These are phyloP conservation scores for Sinodicranocentrus sp. DNA, from an alignment of 2,888 invertebrate species.

Conservation along the genomic window DNA sequence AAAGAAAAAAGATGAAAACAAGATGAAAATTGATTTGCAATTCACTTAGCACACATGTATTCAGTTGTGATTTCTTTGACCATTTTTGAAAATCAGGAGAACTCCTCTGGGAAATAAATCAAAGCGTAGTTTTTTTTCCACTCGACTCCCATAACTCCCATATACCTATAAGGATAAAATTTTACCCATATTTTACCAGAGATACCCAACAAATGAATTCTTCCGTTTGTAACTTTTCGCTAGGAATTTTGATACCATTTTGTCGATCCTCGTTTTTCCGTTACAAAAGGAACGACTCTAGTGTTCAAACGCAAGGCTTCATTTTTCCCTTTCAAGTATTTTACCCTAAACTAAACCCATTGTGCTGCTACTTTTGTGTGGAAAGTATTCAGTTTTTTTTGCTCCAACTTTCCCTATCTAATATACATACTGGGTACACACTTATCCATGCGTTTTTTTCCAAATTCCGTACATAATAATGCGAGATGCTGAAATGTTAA, in stretches of 20 bases:
- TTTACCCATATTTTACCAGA: too few relatives aligned
- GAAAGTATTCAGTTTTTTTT: not conserved
- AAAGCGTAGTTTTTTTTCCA: too few relatives aligned
- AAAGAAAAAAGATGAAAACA: conserved; percentile 38
- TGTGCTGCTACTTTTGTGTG: not conserved
- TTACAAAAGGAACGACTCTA: too few relatives aligned
- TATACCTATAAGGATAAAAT: too few relatives aligned
- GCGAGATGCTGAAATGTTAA: too few relatives aligned
- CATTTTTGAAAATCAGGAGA: not conserved
- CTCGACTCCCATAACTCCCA: too few relatives aligned
- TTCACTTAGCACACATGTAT: conserved; percentile 22
- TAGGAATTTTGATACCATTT: too few relatives aligned
- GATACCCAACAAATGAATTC: too few relatives aligned
- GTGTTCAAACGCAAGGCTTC: not conserved
- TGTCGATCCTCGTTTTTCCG: too few relatives aligned
- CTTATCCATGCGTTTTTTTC: too few relatives aligned
- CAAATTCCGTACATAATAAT: too few relatives aligned
- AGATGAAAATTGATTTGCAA: conserved; percentile 49
- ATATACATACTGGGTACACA: too few relatives aligned
- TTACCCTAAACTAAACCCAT: not conserved
- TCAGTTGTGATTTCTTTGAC: conserved; percentile 5
- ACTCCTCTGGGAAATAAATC: not conserved
- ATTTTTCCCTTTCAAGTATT: conserved; percentile 4
- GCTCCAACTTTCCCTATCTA: not conserved
- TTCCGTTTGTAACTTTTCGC: conserved; percentile 1